Conservation (phyloP, 2,797 vertebrate species). For the Acrossocheilus fasciatus region DNA sequence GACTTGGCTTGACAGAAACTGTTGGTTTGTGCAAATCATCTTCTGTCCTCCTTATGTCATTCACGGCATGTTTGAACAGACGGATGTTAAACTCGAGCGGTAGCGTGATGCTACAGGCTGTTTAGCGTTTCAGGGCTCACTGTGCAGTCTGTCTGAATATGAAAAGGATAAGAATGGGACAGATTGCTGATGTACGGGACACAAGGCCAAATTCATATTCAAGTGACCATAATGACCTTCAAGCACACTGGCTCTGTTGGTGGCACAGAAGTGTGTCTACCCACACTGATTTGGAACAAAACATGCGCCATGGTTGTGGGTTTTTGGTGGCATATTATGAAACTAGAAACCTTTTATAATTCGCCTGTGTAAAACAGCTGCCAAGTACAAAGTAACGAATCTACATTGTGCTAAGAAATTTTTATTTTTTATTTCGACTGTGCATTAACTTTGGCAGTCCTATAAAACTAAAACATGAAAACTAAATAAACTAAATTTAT, state of each 20-base stretch:
- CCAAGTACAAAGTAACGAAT: too few relatives aligned
- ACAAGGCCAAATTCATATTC: conserved; percentile 25
- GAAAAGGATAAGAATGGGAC: conserved; percentile 29
- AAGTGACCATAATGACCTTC: conserved; percentile 33
- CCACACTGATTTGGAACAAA: conserved; percentile 55
- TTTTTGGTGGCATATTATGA: too few relatives aligned
- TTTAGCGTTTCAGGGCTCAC: conserved; percentile 37
- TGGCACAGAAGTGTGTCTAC: conserved; percentile 65
- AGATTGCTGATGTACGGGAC: conserved; percentile 40
- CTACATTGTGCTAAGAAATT: too few relatives aligned
- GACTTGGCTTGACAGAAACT: conserved; percentile 37
- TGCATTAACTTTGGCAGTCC: too few relatives aligned
- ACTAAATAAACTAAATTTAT: too few relatives aligned
- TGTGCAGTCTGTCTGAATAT: conserved; percentile 26
- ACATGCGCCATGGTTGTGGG: conserved; percentile 34
- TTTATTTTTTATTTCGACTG: too few relatives aligned
- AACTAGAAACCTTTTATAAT: too few relatives aligned
- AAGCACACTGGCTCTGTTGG: conserved; percentile 46
- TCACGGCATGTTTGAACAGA: conserved; percentile 45
- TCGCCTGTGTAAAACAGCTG: too few relatives aligned
- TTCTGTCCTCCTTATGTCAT: conserved; percentile 48
- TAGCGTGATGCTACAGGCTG: conserved; percentile 37
- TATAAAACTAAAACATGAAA: too few relatives aligned
- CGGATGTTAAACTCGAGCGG: conserved; percentile 47
- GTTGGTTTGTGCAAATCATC: conserved; percentile 42